A percentile compares a stretch with the other conserved stretches of the same genome.
Conservation (phyloP, 2,113 vertebrate species). For the Gadus macrocephalus region DNA sequence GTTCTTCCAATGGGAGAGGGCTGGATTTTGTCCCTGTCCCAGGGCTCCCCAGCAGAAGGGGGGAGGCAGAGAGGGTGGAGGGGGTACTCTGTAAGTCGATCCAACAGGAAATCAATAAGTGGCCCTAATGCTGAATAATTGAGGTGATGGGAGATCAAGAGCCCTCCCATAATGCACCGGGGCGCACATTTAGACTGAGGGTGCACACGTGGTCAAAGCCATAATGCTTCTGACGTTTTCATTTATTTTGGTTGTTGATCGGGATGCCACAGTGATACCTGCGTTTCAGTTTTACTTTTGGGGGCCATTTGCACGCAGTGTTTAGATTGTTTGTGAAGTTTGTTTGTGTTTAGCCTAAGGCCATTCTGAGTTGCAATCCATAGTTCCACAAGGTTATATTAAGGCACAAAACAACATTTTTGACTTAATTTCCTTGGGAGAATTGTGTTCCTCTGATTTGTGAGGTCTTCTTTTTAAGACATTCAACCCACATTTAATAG, state of each 20-base stretch:
- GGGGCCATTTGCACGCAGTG: too few species aligned
- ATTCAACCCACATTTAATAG: too few species aligned
- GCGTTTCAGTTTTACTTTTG: background rate
- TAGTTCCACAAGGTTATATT: too few species aligned
- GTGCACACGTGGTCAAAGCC: constrained; percentile 15
- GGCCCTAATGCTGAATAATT: constrained; percentile 79
- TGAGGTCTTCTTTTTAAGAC: too few species aligned
- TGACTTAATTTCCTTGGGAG: too few species aligned
- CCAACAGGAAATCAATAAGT: constrained; percentile 76
- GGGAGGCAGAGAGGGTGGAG: background rate
- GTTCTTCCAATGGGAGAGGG: constrained; percentile 46
- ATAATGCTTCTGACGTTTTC: constrained; percentile 5
- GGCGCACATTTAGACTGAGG: constrained; percentile 16
- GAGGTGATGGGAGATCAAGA: constrained; percentile 74
- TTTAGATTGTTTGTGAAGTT: too few species aligned
- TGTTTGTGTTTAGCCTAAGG: too few species aligned
- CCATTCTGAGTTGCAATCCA: too few species aligned
- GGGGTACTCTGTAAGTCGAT: constrained; percentile 68
- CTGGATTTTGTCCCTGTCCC: constrained; percentile 64
- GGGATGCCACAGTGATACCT: background rate
- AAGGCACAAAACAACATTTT: too few species aligned
- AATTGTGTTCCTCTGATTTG: too few species aligned
- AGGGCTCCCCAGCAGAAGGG: constrained; percentile 21
- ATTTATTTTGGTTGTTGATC: constrained; percentile 19
- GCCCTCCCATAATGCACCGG: constrained; percentile 51